Conservation (phyloP, 2,797 vertebrate species). For the Steatocranus sp. region DNA sequence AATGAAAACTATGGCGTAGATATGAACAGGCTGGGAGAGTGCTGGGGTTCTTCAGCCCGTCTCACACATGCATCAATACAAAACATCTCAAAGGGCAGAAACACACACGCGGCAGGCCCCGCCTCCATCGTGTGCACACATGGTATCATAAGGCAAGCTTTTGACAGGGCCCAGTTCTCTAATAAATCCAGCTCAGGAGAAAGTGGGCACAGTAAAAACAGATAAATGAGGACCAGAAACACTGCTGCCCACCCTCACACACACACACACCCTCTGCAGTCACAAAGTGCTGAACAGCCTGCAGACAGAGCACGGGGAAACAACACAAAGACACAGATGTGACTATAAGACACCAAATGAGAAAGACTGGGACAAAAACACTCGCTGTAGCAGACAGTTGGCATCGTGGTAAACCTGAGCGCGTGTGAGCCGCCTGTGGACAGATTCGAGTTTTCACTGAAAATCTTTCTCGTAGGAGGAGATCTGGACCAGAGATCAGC, state of each 20-base stretch:
- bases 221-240: constrained; percentile 50
- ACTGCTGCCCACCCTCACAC: neutral
- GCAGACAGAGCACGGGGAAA: neutral
- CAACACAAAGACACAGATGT: neutral
- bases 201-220: constrained; percentile 31
- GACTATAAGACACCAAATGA: neutral
- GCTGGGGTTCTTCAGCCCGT: neutral
- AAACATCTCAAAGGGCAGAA: neutral
- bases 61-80: neutral
- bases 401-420: neutral
- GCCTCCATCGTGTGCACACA: constrained; percentile 20
- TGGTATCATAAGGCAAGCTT: neutral
- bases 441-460: constrained; percentile 32
- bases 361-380: neutral
- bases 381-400: neutral
- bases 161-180: constrained; percentile 32
- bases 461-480: constrained; percentile 44
- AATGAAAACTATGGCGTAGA: neutral
- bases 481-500: constrained; percentile 38
- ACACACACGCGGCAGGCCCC: neutral
- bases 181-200: constrained; percentile 50
- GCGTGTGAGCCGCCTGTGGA: constrained; percentile 5
- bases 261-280: neutral
- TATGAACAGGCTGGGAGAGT: neutral
- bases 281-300: neutral